These are phyloP conservation scores for Uloborus diversus DNA, from an alignment of 1,140 invertebrate species.

Conservation along the genomic window DNA sequence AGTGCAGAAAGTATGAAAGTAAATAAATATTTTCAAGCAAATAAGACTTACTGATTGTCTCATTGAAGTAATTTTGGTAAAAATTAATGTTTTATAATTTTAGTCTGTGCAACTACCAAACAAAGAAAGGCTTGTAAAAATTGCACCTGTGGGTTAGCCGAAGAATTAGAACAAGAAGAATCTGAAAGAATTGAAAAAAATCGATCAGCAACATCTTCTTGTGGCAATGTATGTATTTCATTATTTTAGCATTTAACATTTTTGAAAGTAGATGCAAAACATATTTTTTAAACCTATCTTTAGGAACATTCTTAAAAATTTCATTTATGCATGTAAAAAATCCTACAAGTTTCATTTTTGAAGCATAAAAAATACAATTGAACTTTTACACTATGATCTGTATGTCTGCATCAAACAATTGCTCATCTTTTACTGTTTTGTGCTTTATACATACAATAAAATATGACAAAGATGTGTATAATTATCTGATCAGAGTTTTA, in stretches of 20 bases:
- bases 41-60: too few species aligned
- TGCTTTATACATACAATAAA: too few species aligned
- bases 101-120: slow-evolving; percentile 88
- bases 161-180: slow-evolving; percentile 80
- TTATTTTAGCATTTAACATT: slow-evolving; percentile 1
- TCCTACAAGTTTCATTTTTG: slow-evolving; percentile 1
- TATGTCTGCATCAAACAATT: background rate
- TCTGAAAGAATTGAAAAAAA: slow-evolving; percentile 60
- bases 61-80: too few species aligned
- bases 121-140: slow-evolving; percentile 98
- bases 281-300: background rate
- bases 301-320: background rate
- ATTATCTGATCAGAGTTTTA: too few species aligned
- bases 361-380: background rate
- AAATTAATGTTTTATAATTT: slow-evolving; percentile 63
- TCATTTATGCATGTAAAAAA: background rate
- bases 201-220: slow-evolving; percentile 78
- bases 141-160: slow-evolving; percentile 95
- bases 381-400: background rate
- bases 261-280: too few species aligned
- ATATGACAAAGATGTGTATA: too few species aligned
- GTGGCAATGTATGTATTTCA: slow-evolving; percentile 85
- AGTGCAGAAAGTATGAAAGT: too few species aligned
- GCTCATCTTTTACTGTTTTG: slow-evolving; percentile 31
- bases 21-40: too few species aligned